Conservation (phyloP, 2,888 invertebrate species). For the Mayetiola destructor region DNA sequence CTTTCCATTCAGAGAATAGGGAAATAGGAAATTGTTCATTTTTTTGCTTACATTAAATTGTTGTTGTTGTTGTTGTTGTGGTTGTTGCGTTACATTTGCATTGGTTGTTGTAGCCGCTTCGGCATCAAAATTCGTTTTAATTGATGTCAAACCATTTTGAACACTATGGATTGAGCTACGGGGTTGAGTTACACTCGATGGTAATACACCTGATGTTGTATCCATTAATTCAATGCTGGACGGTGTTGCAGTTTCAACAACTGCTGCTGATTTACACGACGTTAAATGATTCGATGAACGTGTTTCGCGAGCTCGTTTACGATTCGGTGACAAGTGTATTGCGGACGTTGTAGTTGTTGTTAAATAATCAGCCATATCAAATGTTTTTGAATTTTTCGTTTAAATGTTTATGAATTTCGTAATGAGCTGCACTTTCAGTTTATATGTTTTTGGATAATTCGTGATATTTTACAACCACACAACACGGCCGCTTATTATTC, state of each 20-base stretch:
- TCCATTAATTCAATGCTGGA: conserved; percentile 2
- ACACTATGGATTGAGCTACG: conserved; percentile 3
- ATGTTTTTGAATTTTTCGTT: too few species aligned
- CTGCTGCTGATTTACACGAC: background rate
- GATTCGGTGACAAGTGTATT: background rate
- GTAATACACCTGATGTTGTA: background rate
- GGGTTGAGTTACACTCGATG: background rate
- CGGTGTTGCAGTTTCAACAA: too few species aligned
- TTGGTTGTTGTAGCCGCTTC: background rate
- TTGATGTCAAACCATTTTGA: background rate
- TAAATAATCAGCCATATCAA: background rate
- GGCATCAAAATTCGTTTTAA: background rate
- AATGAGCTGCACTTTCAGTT: too few species aligned
- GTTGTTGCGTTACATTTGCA: background rate
- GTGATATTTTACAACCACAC: too few species aligned
- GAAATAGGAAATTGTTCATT: too few species aligned
- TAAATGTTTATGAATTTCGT: too few species aligned
- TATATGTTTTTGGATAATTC: too few species aligned
- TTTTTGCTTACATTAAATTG: too few species aligned
- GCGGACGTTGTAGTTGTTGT: background rate
- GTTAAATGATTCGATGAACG: background rate
- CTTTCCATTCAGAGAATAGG: too few species aligned
- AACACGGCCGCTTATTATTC: too few species aligned
- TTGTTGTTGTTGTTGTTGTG: too few species aligned
- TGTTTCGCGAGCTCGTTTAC: background rate